Evolutionary conservation across 2,888 invertebrate species (phyloP).

Genomic region (Agrypnus murinus): DNA sequence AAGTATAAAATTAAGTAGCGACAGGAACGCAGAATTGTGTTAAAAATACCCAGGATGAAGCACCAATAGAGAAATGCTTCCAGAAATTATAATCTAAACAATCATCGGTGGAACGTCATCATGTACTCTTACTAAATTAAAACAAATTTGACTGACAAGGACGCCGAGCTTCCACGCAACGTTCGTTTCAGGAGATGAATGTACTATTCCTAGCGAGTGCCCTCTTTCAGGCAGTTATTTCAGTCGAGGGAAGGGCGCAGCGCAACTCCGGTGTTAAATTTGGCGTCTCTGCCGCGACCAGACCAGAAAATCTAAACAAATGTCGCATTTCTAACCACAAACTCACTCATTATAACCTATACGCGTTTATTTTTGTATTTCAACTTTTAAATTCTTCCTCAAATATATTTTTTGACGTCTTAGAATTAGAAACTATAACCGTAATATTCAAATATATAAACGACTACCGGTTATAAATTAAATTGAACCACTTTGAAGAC

Average conservation of each 20-base stretch:
- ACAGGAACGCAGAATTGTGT: constrained; percentile 63
- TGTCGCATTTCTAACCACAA: constrained; percentile 65
- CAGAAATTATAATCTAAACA: constrained; percentile 63
- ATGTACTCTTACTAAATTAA: constrained; percentile 33
- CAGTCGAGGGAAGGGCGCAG: constrained; percentile 61
- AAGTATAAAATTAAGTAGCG: constrained; percentile 66
- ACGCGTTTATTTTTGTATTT: constrained; percentile 55
- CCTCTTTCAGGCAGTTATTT: constrained; percentile 67
- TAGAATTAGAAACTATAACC: constrained; percentile 39
- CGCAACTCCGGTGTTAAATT: constrained; percentile 65
- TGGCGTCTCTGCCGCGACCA: constrained; percentile 67
- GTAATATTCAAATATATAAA: constrained; percentile 30
- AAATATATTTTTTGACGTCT: constrained; percentile 36
- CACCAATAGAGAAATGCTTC: constrained; percentile 65
- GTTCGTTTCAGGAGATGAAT: constrained; percentile 43
- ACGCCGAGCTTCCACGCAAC: constrained; percentile 39
- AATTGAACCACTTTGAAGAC: background rate
- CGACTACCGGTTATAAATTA: constrained; percentile 19
- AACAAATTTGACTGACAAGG: constrained; percentile 46
- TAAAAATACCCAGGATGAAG: constrained; percentile 63
- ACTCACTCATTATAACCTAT: constrained; percentile 63
- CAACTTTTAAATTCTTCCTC: constrained; percentile 44
- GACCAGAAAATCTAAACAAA: constrained; percentile 68
- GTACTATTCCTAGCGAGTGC: constrained; percentile 65
- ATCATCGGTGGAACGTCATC: constrained; percentile 57